Evolutionary conservation across 2,888 invertebrate species (phyloP).

Genomic region (Choristoneura rosaceana): DNA sequence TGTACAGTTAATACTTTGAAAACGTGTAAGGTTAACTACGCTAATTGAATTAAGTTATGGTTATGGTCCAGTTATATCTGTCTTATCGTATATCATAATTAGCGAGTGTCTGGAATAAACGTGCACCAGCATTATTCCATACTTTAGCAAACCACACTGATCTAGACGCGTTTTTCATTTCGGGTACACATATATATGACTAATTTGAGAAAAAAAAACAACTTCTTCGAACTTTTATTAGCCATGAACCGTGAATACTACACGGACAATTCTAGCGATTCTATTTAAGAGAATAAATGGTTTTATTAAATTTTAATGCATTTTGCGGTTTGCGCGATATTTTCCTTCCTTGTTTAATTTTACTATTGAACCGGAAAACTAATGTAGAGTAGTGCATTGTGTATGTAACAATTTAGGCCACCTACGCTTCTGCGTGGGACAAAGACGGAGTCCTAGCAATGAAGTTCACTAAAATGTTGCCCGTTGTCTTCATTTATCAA

Average conservation of each 20-base stretch:
- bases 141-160: no score
- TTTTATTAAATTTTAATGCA: background rate
- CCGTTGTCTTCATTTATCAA: conserved; percentile 3
- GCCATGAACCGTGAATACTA: background rate
- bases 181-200: no score
- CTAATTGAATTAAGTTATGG: conserved; percentile 60
- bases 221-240: background rate
- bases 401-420: conserved; percentile 46
- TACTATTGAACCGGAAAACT: conserved; percentile 4
- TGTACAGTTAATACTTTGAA: conserved; percentile 49
- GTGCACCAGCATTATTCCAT: no score
- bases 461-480: conserved; percentile 8
- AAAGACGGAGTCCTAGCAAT: conserved; percentile 16
- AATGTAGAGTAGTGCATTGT: conserved; percentile 1
- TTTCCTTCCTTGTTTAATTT: conserved; percentile 4
- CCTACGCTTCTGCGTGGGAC: conserved; percentile 46
- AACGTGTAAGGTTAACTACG: conserved; percentile 46
- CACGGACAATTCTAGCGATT: background rate
- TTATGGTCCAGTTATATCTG: no score
- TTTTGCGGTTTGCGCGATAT: background rate
- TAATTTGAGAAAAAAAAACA: no score
- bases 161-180: background rate
- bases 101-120: no score
- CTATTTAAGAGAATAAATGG: no score
- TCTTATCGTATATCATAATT: no score